Evolutionary conservation across 1,140 invertebrate species (phyloP).

Genomic region (Agrilus planipennis): DNA sequence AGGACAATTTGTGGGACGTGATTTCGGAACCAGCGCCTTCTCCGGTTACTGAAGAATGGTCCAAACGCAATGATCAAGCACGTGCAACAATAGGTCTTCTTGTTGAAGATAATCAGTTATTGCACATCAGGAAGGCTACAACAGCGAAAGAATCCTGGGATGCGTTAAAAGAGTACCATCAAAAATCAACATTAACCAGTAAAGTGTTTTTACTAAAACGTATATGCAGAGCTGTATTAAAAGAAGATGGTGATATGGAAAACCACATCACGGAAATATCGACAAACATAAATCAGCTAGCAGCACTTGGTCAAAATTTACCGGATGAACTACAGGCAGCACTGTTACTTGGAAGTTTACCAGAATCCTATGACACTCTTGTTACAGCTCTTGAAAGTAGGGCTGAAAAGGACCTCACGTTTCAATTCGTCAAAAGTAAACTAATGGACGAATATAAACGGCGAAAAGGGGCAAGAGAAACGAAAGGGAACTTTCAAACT

Average conservation of each 20-base stretch:
- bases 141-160: neutral
- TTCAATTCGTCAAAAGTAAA: no score
- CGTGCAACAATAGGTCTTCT: constrained; percentile 3
- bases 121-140: constrained; percentile 4
- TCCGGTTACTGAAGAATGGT: neutral
- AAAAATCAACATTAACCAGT: constrained; percentile 3
- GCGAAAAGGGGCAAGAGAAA: no score
- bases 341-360: neutral
- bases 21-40: no score
- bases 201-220: neutral
- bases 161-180: constrained; percentile 4
- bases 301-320: no score
- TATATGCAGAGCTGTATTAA: neutral
- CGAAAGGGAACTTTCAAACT: no score
- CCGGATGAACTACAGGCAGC: neutral
- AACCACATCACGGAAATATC: no score
- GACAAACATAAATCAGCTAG: no score
- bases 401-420: constrained; percentile 1
- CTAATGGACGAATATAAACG: no score
- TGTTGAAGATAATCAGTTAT: constrained; percentile 4
- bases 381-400: constrained; percentile 2
- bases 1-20: no score
- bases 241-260: neutral
- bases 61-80: constrained; percentile 3
- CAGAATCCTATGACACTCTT: neutral